A percentile compares a stretch with the other conserved stretches of the same genome.
phyloP scores from a whole-genome alignment of 2,888 invertebrate species.

The Chesias legatella region DNA sequence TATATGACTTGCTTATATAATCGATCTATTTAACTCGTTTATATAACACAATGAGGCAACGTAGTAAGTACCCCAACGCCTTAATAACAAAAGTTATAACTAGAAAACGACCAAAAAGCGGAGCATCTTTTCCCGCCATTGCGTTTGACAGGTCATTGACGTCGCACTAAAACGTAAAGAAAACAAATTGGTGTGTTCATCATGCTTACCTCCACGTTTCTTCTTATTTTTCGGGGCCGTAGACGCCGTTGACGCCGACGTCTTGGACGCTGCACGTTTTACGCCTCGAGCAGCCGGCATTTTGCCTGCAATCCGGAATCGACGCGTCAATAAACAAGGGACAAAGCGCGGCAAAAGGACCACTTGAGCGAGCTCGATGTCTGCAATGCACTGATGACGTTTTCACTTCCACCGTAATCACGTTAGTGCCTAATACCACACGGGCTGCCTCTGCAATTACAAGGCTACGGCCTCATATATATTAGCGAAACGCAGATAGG shows the following conservation, averaged over 20 bases:
- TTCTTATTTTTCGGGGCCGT: constrained; percentile 72
- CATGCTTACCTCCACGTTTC: constrained; percentile 70
- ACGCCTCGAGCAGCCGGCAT: constrained; percentile 78
- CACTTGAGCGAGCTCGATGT: constrained; percentile 45
- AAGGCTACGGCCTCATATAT: constrained; percentile 68
- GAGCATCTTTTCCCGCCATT: constrained; percentile 68
- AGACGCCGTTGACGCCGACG: constrained; percentile 53
- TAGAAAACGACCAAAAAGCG: constrained; percentile 34
- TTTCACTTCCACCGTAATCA: constrained; percentile 63
- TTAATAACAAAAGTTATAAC: constrained; percentile 28
- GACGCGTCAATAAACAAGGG: constrained; percentile 67
- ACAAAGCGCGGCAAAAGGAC: constrained; percentile 63
- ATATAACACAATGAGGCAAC: constrained; percentile 16
- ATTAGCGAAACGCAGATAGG: constrained; percentile 71
- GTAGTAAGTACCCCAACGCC: too few relatives aligned
- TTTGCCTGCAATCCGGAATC: constrained; percentile 72
- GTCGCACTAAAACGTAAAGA: constrained; percentile 67
- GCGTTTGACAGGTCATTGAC: constrained; percentile 78
- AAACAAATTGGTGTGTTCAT: constrained; percentile 48
- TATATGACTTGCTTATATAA: constrained; percentile 24
- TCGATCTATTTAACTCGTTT: constrained; percentile 18
- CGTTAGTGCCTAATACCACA: constrained; percentile 59
- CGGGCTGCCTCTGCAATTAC: constrained; percentile 60
- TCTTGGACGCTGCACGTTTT: constrained; percentile 73
- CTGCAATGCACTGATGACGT: constrained; percentile 52